Evolutionary conservation across 2,888 invertebrate genomes (phyloP).

Genomic region (Norana najaformis): DNA sequence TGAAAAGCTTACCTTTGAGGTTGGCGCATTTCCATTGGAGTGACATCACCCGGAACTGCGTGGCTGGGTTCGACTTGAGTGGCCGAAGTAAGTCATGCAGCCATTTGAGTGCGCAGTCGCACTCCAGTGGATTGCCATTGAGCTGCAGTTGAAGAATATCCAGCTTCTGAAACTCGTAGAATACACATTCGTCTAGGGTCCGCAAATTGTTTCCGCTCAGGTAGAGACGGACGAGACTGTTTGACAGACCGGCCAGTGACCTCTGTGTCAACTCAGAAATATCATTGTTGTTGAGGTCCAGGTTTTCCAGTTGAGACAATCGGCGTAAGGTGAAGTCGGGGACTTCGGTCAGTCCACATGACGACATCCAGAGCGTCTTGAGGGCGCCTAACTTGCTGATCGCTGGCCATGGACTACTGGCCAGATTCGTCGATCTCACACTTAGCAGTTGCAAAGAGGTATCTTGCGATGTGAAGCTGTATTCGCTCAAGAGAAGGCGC

Average conservation of each 20-base stretch:
- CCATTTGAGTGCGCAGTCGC: slow-evolving; percentile 35
- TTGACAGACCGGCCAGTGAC: slow-evolving; percentile 26
- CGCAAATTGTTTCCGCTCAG: slow-evolving; percentile 23
- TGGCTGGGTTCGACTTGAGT: not conserved
- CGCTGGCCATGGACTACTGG: slow-evolving; percentile 2
- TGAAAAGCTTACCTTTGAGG: not conserved
- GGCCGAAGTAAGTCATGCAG: slow-evolving; percentile 20
- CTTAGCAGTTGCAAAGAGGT: slow-evolving; percentile 16
- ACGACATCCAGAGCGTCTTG: slow-evolving; percentile 18
- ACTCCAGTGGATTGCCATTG: slow-evolving; percentile 32
- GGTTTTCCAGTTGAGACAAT: slow-evolving; percentile 19
- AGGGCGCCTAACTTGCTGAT: slow-evolving; percentile 15
- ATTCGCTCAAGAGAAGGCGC: not conserved
- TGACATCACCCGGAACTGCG: slow-evolving; percentile 7
- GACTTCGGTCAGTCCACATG: slow-evolving; percentile 17
- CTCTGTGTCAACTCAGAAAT: slow-evolving; percentile 23
- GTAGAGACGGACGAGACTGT: slow-evolving; percentile 1
- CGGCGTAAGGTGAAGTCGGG: slow-evolving; percentile 26
- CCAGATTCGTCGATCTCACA: not conserved
- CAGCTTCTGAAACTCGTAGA: slow-evolving; percentile 27
- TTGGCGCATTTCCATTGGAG: slow-evolving; percentile 26
- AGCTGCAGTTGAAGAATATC: slow-evolving; percentile 30
- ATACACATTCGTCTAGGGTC: slow-evolving; percentile 24
- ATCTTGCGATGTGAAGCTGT: slow-evolving; percentile 18
- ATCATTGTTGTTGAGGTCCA: slow-evolving; percentile 25